Base-by-base conservation (phyloP, 2,888 invertebrate species). In the Hololepta plana region DNA sequence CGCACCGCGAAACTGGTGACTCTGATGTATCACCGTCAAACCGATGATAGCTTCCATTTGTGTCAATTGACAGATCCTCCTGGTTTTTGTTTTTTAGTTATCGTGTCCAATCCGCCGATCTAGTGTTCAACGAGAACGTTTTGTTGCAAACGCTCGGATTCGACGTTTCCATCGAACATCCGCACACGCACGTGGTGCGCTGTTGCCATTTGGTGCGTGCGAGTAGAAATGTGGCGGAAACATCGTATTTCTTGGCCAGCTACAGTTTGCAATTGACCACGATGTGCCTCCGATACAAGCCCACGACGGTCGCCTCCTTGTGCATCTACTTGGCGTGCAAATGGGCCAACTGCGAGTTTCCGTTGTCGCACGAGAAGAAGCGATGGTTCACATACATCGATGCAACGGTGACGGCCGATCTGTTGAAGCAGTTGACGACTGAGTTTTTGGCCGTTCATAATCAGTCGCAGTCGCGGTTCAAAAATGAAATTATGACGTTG, bases 301-400 rank as follows among this genome's bases (percentile, higher is more conserved):
- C 95, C 5, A 88, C 90, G 0, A 82, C 95, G 19, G 93, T 98
- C 20, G 96, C 96, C 12, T 95, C 95, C 57, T 91, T 95, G 51
- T 96, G 95, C 56, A 93, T 98, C 51, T 87, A 95, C 55, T 64
- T 96, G 29, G 93, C 95, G 7, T 91, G 91, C 44, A 91, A 91
- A 58, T 96, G 96, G 95, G 87, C 91, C 24, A 84, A 82, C 49
- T 91, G 88, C 84, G 84, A 90, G 79, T 90, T 95, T 45, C 90
- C 90, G n/a, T 72, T 79, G 38, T 90, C 90, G 24, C 84, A 74
- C 42, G 91, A 95, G 55, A 88, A 88, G 23, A 80, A 80, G 41
- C 80, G 84, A 40, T 95, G 93, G 93, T 93, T 80, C 54, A 80
- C 75, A 47, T 95, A 95, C 53, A 87, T 93, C 26, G 93, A 95